Conservation (phyloP, 2,113 vertebrate genomes). For the Chauna torquata region DNA sequence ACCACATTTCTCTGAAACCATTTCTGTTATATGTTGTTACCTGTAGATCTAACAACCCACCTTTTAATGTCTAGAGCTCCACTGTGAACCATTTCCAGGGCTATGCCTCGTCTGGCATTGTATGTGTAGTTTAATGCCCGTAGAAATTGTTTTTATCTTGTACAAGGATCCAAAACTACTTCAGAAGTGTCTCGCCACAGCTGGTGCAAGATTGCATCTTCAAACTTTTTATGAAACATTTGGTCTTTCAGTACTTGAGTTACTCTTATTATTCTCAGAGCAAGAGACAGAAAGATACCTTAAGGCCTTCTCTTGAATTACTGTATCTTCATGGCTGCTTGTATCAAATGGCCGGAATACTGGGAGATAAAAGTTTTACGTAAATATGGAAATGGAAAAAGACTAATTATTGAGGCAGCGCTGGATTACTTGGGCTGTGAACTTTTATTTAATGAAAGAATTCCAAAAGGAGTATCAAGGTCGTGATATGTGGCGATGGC, state of each 20-base stretch:
- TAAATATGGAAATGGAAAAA: background rate
- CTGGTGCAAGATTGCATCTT: background rate
- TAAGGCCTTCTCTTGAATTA: background rate
- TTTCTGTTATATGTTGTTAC: background rate
- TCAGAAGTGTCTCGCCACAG: background rate
- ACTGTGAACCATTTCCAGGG: background rate
- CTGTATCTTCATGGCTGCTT: background rate
- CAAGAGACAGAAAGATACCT: background rate
- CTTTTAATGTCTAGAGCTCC: background rate
- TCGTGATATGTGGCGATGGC: background rate
- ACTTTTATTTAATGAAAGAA: background rate
- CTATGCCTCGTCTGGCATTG: background rate
- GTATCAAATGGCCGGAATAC: background rate
- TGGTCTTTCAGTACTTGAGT: background rate
- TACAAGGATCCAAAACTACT: background rate
- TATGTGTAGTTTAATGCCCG: background rate
- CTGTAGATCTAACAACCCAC: background rate
- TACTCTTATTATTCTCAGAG: background rate
- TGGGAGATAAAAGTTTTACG: background rate
- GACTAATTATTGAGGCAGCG: background rate
- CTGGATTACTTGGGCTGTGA: background rate
- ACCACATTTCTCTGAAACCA: background rate
- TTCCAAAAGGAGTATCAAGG: background rate
- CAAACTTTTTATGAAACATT: background rate
- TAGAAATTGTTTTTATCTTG: background rate